phyloP scores from a whole-genome alignment of 2,888 invertebrate species.

The Empis stercorea region DNA sequence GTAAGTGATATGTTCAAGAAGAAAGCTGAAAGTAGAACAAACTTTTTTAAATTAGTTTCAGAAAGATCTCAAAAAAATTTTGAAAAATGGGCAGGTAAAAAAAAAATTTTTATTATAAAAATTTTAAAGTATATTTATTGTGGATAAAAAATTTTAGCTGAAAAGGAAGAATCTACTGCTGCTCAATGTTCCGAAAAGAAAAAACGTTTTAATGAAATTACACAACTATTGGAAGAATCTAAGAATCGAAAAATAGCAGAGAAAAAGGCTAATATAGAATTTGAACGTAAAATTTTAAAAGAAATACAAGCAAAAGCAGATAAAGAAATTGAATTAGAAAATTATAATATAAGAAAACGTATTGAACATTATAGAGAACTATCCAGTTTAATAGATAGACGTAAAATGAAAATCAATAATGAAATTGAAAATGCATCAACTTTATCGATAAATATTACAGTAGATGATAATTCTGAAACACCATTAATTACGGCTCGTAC shows the following conservation, averaged over 20 bases:
- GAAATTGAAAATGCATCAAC: not conserved
- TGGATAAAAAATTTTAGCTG: not conserved
- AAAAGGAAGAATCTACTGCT: constrained; percentile 18
- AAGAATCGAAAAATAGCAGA: constrained; percentile 26
- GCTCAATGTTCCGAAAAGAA: constrained; percentile 20
- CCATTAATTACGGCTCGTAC: constrained; percentile 15
- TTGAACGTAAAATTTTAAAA: constrained; percentile 21
- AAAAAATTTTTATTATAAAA: too few species aligned
- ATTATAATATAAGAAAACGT: constrained; percentile 23
- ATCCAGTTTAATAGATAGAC: constrained; percentile 5
- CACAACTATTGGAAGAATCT: constrained; percentile 21
- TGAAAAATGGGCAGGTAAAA: constrained; percentile 24
- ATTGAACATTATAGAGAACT: constrained; percentile 25
- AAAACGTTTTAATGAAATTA: constrained; percentile 22
- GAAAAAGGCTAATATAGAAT: constrained; percentile 21
- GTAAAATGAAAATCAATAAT: not conserved
- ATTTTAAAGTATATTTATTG: too few species aligned
- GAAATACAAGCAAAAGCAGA: constrained; percentile 24
- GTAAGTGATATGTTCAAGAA: constrained; percentile 40
- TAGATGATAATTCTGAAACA: constrained; percentile 9
- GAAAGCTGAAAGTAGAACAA: constrained; percentile 37
- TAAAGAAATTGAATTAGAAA: constrained; percentile 19
- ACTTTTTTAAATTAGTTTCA: constrained; percentile 41
- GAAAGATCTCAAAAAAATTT: constrained; percentile 27
- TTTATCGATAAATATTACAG: not conserved